Conservation (phyloP, 2,888 invertebrate genomes). For the Empis stercorea region DNA sequence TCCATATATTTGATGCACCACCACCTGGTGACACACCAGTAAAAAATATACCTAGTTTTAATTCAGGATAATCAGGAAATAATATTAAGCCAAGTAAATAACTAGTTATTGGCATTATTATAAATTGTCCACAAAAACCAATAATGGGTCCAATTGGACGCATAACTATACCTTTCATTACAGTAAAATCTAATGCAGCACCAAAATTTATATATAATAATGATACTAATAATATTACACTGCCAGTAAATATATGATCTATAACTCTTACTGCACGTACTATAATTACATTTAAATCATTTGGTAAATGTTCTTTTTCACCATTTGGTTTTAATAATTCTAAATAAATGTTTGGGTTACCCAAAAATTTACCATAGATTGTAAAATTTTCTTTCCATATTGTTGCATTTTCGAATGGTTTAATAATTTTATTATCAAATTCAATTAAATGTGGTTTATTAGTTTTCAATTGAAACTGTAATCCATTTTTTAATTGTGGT, state of each 20-base stretch:
- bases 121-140: constrained; percentile 65
- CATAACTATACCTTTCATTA: constrained; percentile 49
- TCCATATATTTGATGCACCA: constrained; percentile 95
- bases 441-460: constrained; percentile 19
- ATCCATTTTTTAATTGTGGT: constrained; percentile 10
- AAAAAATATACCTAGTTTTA: constrained; percentile 79
- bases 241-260: constrained; percentile 59
- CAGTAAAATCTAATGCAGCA: constrained; percentile 67
- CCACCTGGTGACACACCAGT: constrained; percentile 87
- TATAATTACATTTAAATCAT: constrained; percentile 22
- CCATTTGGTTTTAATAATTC: constrained; percentile 19
- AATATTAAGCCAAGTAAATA: constrained; percentile 57
- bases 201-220: constrained; percentile 84
- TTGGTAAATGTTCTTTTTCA: constrained; percentile 19
- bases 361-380: constrained; percentile 25
- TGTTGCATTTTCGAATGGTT: neutral
- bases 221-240: constrained; percentile 62
- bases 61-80: constrained; percentile 52
- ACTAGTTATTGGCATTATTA: constrained; percentile 76
- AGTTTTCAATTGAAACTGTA: constrained; percentile 19
- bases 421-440: constrained; percentile 17
- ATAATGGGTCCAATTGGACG: constrained; percentile 66
- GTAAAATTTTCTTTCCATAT: constrained; percentile 26
- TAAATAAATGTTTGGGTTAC: constrained; percentile 25
- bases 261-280: constrained; percentile 29